Evolutionary conservation across 1,140 invertebrate species (phyloP).

Genomic region (Asobara japonica): DNA sequence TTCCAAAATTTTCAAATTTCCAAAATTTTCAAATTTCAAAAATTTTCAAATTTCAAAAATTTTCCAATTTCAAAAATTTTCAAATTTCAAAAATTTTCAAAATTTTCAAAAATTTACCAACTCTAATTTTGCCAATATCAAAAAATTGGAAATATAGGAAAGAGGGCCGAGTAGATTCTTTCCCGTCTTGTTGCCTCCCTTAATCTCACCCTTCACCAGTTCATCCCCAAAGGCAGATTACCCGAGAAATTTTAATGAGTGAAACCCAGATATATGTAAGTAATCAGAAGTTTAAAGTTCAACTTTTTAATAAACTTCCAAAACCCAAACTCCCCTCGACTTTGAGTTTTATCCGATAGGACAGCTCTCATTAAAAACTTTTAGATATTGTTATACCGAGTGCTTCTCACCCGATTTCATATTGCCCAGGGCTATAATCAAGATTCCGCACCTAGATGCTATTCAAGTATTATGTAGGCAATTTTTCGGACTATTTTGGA

Average conservation of each 20-base stretch:
- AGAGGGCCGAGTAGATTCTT: no score
- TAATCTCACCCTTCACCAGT: background rate
- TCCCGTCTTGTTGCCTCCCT: constrained; percentile 26
- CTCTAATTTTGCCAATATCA: no score
- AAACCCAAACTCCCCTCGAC: constrained; percentile 17
- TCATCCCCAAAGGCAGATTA: background rate
- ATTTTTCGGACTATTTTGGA: no score
- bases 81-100: no score
- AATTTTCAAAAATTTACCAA: no score
- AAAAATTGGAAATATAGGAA: no score
- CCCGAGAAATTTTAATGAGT: constrained; percentile 10
- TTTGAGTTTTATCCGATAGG: constrained; percentile 40
- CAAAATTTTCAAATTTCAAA: no score
- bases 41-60: no score
- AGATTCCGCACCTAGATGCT: no score
- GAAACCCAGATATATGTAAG: background rate
- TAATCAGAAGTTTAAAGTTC: constrained; percentile 18
- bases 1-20: no score
- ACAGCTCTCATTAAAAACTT: constrained; percentile 37
- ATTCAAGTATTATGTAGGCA: no score
- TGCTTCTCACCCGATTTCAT: background rate
- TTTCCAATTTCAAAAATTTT: no score
- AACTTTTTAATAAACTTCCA: constrained; percentile 24
- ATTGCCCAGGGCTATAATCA: background rate
- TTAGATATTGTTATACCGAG: background rate